These are phyloP conservation scores for Amphimedon queenslandica DNA, from an alignment of 37 sponge, comb jelly and placozoan species.

Conservation along the genomic window DNA sequence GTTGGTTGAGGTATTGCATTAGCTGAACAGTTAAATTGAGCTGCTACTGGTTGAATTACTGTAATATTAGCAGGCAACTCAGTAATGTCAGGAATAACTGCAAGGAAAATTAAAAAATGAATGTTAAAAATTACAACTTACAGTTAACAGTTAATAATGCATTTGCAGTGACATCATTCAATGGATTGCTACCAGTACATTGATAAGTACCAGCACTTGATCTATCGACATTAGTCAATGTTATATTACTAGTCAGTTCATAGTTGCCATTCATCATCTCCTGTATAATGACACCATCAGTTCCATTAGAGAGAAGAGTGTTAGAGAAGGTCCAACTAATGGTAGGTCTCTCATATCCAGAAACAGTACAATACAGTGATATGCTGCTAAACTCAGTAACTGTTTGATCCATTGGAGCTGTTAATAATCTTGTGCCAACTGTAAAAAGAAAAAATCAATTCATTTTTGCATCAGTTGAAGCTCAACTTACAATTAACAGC, in stretches of 20 bases:
- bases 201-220: background rate
- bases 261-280: background rate
- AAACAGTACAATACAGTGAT: background rate
- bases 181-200: background rate
- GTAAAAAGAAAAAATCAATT: too few species aligned
- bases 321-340: slow-evolving; percentile 12
- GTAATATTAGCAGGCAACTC: slow-evolving; percentile 17
- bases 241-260: background rate
- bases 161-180: background rate
- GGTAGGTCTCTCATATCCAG: background rate
- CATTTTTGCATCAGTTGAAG: too few species aligned
- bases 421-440: background rate
- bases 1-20: slow-evolving; percentile 25
- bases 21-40: slow-evolving; percentile 26
- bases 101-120: background rate
- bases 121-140: background rate
- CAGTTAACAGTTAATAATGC: background rate
- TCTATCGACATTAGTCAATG: background rate
- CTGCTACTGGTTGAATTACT: background rate
- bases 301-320: background rate
- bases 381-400: background rate
- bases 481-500: slow-evolving; percentile 4
- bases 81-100: slow-evolving; percentile 42
- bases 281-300: background rate
- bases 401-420: background rate